Conservation (phyloP, 2,797 vertebrate species). For the Linurgus olivaceus region DNA sequence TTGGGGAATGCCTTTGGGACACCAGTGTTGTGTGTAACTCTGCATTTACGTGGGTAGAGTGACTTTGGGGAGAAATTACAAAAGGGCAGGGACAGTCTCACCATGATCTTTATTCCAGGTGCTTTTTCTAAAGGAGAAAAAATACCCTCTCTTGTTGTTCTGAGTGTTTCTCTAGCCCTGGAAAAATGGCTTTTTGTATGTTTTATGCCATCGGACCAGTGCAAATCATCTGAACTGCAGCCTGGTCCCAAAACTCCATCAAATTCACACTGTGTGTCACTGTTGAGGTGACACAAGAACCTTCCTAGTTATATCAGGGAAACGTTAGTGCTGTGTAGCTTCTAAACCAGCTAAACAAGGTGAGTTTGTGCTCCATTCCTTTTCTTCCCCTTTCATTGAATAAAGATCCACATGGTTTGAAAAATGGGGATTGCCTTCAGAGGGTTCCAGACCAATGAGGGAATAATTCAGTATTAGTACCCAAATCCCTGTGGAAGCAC, state of each 20-base stretch:
- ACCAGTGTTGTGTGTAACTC: accelerated
- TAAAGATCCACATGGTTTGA: not conserved
- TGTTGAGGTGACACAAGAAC: accelerated
- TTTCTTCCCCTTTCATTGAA: not conserved
- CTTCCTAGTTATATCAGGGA: not conserved
- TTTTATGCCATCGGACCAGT: not conserved
- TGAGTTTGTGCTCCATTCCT: not conserved
- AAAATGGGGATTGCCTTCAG: not conserved
- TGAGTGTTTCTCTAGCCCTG: not conserved
- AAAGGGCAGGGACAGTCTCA: not conserved
- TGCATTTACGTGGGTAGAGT: accelerated
- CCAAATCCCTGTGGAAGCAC: conserved; percentile 7
- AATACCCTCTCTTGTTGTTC: not conserved
- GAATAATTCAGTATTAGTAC: conserved; percentile 15
- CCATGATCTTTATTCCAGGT: not conserved
- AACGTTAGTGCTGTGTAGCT: not conserved
- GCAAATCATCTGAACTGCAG: not conserved
- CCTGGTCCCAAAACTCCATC: not conserved
- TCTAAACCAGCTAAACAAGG: not conserved
- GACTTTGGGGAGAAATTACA: not conserved
- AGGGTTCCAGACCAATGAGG: not conserved
- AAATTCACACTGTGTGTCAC: not conserved
- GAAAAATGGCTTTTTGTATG: not conserved
- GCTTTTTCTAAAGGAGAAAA: not conserved
- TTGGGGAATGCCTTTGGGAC: not conserved